Evolutionary conservation across 2,888 invertebrate genomes (phyloP).

Genomic region (Drosophila mercatorum): DNA sequence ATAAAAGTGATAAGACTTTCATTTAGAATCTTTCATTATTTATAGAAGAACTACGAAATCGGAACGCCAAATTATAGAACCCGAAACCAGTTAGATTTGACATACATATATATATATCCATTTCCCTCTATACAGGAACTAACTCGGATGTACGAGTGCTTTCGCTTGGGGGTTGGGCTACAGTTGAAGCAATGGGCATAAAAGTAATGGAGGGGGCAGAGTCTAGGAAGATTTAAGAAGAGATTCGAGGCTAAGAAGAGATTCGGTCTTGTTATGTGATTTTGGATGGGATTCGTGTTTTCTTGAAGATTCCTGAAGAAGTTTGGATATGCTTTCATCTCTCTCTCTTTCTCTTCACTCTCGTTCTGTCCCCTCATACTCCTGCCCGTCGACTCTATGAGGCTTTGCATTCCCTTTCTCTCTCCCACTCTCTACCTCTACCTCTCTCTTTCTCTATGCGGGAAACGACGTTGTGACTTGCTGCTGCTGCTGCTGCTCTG

Average conservation of each 20-base stretch:
- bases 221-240: slow-evolving; percentile 20
- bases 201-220: not conserved
- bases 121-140: not conserved
- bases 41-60: slow-evolving; percentile 41
- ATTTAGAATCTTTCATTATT: slow-evolving; percentile 8
- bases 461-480: slow-evolving; percentile 46
- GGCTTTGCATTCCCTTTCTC: not conserved
- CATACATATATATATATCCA: slow-evolving; percentile 3
- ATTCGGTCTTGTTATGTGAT: not conserved
- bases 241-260: not conserved
- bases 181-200: slow-evolving; percentile 33
- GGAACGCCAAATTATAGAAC: slow-evolving; percentile 51
- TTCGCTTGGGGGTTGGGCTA: slow-evolving; percentile 12
- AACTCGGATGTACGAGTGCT: not conserved
- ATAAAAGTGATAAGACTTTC: slow-evolving; percentile 15
- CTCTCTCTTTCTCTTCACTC: not conserved
- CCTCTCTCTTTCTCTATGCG: not conserved
- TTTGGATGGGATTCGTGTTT: slow-evolving; percentile 5
- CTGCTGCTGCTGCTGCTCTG: not conserved
- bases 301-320: slow-evolving; percentile 57
- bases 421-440: not conserved
- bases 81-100: slow-evolving; percentile 52
- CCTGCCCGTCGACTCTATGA: not conserved
- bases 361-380: not conserved
- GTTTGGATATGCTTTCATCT: slow-evolving; percentile 67